These are phyloP conservation scores for Agapornis canus DNA, from an alignment of 2,797 vertebrate species.

Conservation along the genomic window DNA sequence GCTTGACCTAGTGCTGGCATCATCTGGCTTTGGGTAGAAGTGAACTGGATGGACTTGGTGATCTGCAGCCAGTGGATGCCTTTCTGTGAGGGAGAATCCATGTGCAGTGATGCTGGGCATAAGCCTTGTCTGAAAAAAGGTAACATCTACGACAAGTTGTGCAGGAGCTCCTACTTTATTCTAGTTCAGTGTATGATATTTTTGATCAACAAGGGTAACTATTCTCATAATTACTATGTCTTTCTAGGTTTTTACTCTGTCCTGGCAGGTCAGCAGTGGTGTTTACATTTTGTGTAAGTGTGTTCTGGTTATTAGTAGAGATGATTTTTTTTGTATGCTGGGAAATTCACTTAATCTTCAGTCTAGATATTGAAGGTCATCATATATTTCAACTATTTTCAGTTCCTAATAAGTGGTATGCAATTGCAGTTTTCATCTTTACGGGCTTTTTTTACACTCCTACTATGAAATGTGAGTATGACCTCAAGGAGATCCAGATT, in stretches of 20 bases:
- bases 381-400: not conserved
- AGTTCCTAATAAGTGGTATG: not conserved
- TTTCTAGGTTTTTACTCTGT: not conserved
- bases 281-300: not conserved
- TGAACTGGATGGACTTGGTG: not conserved
- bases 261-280: not conserved
- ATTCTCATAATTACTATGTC: not conserved
- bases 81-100: not conserved
- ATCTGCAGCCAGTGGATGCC: not conserved
- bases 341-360: not conserved
- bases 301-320: not conserved
- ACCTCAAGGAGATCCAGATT: not conserved
- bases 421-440: not conserved
- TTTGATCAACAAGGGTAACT: not conserved
- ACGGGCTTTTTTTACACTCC: not conserved
- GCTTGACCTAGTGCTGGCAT: not conserved
- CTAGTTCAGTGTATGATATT: not conserved
- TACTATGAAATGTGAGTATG: not conserved
- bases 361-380: not conserved
- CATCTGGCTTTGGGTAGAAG: not conserved
- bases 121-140: not conserved
- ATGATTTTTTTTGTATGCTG: not conserved
- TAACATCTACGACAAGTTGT: accelerated
- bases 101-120: accelerated
- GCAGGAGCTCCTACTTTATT: not conserved